Evolutionary conservation across 2,797 vertebrate species (phyloP), one percentile per base, ranked within the genome.

Genomic region (Dromococcyx pavoninus): DNA sequence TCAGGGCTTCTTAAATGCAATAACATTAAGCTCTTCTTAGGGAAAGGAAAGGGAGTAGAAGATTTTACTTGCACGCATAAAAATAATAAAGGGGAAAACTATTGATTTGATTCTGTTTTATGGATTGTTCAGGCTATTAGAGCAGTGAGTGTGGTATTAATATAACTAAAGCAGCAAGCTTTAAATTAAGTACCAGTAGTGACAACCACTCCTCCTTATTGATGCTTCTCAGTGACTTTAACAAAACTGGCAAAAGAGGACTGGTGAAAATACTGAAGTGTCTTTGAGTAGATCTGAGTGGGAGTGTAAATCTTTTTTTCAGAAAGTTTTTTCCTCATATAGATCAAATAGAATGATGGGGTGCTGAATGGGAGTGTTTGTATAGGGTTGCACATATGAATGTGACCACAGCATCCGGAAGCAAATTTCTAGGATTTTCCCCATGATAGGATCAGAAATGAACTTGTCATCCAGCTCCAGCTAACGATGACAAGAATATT

Each of bases 381-480:
- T 71, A 30, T 48, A 53, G 9, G 12, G 28, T 5, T 72, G 9
- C 13, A 13, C 0, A 0, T 50, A 8, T 37, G 27, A 54, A n/a
- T 37, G n/a, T 18, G 12, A 35, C 28, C 60, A 44, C 13, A n/a
- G 15, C 7, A 1, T 44, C 54, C 64, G 48, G 43, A 89, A 62
- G 22, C 2, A 64, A 12, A 77, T 69, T 79, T 66, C 28, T 48
- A n/a, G 28, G 25, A 7, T 84, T 76, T 64, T 81, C 21, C 53
- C 5, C 13, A 4, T 18, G 28, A 53, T 27, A n/a, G 64, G 33
- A 71, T 66, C 57, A 92, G 35, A 90, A 93, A 82, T 35, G 10
- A 74, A 69, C 14, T 21, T 84, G 37, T 65, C 64, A 67, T 67
- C 81, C 62, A 91, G 41, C 5, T 74, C 13, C 37, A 44, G 10